Evolutionary conservation across 2,888 invertebrate genomes (phyloP).

Genomic region (Caenorhabditis macrosperma): DNA sequence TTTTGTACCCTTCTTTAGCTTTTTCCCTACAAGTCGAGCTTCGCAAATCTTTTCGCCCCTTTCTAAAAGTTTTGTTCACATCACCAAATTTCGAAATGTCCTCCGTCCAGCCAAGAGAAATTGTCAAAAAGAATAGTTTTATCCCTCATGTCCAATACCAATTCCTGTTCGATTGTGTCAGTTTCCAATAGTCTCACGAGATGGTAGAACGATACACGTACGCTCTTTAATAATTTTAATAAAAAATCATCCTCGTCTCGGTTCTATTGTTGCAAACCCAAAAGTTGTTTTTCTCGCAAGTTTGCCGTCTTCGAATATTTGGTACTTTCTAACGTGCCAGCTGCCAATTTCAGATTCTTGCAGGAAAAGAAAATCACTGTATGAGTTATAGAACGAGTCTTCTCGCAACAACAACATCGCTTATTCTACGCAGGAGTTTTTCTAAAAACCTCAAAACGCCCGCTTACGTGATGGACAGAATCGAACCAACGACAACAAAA

Average conservation of each 20-base stretch:
- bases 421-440: background rate
- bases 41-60: background rate
- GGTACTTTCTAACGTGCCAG: background rate
- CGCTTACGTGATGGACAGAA: conserved; percentile 33
- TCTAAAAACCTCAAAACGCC: conserved; percentile 16
- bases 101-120: background rate
- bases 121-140: background rate
- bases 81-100: background rate
- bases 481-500: conserved; percentile 33
- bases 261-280: background rate
- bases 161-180: background rate
- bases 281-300: background rate
- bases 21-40: background rate
- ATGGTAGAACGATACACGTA: background rate
- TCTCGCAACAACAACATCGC: background rate
- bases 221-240: background rate
- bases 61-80: background rate
- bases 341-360: background rate
- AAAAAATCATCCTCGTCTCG: background rate
- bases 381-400: conserved; percentile 6
- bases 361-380: conserved; percentile 7
- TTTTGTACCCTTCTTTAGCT: background rate
- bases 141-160: background rate
- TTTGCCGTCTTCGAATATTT: background rate
- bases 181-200: background rate